phyloP scores from a whole-genome alignment of 2,888 invertebrate species.

The Cabera pusaria region DNA sequence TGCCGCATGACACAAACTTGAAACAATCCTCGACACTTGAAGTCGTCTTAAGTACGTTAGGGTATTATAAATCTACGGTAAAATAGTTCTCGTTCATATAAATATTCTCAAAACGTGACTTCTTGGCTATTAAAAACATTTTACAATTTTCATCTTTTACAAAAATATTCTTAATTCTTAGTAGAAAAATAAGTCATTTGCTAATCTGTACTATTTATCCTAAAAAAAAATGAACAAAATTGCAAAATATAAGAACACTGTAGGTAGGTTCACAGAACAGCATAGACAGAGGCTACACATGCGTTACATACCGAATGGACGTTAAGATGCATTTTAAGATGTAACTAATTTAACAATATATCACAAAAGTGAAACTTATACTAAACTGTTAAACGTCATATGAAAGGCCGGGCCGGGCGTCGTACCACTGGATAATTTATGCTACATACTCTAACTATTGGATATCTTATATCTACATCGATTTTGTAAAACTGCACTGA shows the following conservation, averaged over 20 bases:
- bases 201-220: no score
- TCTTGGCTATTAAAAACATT: no score
- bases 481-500: no score
- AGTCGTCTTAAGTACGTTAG: background rate
- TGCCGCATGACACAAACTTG: no score
- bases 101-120: no score
- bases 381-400: background rate
- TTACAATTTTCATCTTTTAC: slow-evolving; percentile 8
- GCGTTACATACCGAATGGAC: slow-evolving; percentile 9
- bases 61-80: background rate
- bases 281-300: background rate
- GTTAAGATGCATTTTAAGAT: slow-evolving; percentile 15
- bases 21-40: no score
- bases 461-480: no score
- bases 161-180: slow-evolving; percentile 15
- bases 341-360: slow-evolving; percentile 41
- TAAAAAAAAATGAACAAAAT: slow-evolving; percentile 3
- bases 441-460: no score
- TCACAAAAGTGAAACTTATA: slow-evolving; percentile 45
- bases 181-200: slow-evolving; percentile 17
- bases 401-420: no score
- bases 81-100: no score
- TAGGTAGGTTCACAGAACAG: no score
- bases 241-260: no score
- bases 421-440: slow-evolving; percentile 8